phyloP scores from a whole-genome alignment of 2,888 invertebrate genomes.

The Malthinus flaveolus region DNA sequence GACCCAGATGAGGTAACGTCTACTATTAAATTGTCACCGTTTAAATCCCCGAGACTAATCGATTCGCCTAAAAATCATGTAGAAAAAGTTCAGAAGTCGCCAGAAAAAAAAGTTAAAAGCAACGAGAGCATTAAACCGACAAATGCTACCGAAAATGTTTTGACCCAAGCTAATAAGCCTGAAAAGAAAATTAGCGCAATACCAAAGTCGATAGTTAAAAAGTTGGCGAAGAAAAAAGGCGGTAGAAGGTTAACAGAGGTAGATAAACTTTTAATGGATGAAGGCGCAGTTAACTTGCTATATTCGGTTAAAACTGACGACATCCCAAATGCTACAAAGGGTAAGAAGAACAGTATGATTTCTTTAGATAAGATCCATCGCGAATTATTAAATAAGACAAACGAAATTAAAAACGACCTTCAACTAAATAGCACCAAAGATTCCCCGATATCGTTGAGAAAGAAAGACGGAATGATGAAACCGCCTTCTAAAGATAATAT shows the following conservation, averaged over 20 bases:
- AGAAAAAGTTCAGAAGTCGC: background rate
- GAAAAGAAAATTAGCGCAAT: background rate
- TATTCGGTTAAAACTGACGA: constrained; percentile 71
- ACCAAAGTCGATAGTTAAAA: background rate
- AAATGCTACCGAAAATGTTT: background rate
- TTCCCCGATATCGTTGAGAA: constrained; percentile 55
- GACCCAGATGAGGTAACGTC: constrained; percentile 64
- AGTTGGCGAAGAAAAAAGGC: constrained; percentile 18
- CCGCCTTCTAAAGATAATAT: constrained; percentile 17
- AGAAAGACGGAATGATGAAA: constrained; percentile 48
- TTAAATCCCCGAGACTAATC: constrained; percentile 5
- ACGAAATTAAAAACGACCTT: constrained; percentile 49
- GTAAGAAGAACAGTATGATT: constrained; percentile 41
- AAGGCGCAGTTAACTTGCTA: constrained; percentile 84
- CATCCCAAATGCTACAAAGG: constrained; percentile 31
- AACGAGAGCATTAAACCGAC: background rate
- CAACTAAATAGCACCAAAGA: constrained; percentile 47
- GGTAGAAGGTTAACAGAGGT: constrained; percentile 64
- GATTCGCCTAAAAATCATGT: background rate
- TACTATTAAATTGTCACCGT: background rate
- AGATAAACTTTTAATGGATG: constrained; percentile 78
- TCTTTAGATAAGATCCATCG: constrained; percentile 46
- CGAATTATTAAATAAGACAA: constrained; percentile 49
- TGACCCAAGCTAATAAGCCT: background rate
- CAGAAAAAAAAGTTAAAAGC: constrained; percentile 1